A percentile compares a stretch with the other conserved stretches of the same genome.
phyloP scores from a whole-genome alignment of 2,113 vertebrate species.

The Castor canadensis region DNA sequence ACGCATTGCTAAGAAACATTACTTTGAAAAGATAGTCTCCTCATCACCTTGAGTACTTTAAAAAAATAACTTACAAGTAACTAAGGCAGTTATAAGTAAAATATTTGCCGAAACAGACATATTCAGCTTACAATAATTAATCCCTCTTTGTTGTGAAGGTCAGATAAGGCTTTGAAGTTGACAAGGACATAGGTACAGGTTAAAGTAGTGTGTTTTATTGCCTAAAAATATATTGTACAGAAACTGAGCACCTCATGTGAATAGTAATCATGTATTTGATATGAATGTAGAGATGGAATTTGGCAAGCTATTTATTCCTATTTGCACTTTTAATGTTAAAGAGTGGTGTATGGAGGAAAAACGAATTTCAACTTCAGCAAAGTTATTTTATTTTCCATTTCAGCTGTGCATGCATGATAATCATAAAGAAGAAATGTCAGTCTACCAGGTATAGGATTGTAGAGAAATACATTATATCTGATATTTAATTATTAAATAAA shows the following conservation, averaged over 20 bases:
- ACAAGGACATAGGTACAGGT: neutral
- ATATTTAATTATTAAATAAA: neutral
- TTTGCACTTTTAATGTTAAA: neutral
- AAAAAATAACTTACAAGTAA: neutral
- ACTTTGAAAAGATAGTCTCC: neutral
- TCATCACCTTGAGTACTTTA: neutral
- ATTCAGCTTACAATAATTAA: neutral
- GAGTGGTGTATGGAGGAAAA: neutral
- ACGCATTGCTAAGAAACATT: neutral
- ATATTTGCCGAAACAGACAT: neutral
- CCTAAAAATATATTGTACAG: neutral
- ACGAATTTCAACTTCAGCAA: neutral
- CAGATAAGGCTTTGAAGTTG: neutral
- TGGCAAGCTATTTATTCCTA: constrained; percentile 6
- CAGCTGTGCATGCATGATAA: neutral
- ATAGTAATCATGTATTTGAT: neutral
- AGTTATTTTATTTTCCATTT: neutral
- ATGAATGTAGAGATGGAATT: neutral
- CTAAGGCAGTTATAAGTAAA: neutral
- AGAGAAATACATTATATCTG: neutral
- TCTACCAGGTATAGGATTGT: neutral
- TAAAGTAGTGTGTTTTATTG: neutral
- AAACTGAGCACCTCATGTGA: neutral
- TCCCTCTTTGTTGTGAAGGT: neutral
- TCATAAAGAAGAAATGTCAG: neutral